Base-by-base conservation (phyloP, 2,113 vertebrate genomes). In the Tragelaphus strepsiceros region DNA sequence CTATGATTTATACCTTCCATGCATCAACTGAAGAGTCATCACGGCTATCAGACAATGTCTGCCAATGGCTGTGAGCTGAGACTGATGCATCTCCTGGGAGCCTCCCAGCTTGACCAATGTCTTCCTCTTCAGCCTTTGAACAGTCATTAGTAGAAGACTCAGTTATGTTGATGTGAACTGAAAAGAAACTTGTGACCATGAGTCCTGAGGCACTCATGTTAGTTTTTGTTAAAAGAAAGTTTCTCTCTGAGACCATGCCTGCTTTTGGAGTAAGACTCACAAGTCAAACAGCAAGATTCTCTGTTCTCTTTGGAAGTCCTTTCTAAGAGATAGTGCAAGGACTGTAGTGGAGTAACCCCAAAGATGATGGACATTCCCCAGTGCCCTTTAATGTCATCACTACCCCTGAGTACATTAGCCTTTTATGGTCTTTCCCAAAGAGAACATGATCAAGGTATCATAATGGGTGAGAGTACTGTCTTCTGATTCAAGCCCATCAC, bases 11-110 rank as follows among this genome's bases (percentile, higher is more conserved):
- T 84, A 64, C 78, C 91, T 97, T 95, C 97, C 96, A 35, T 59
- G 84, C 96, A 49, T 93, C 96, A 94, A 16, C 35, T 26, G 35
- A 61, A 77, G 53, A 94, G 86, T 97, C 97, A 97, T 56, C 62
- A 21, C 30, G 24, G 28, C 78, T 43, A 22, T 97, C 92, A 81
- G 80, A 85, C 53, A 82, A 30, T 91, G 92, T 97, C 85, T 94
- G 86, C 51, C 90, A 59, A 59, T 90, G 97, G 87, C 87, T 93
- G 59, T 92, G 94, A 95, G 71, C 91, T 90, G 91, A 71, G 88
- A 87, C 87, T 91, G 83, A 97, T 96, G 91, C 54, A 64, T 96
- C 94, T 96, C 93, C 74, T 92, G 97, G 97, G 96, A 97, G 74
- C 91, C 26, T 84, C 91, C 91, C 94, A 97, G 32, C 58, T 91